Conservation (phyloP, 2,797 vertebrate genomes). For the Neosalanx taihuensis region DNA sequence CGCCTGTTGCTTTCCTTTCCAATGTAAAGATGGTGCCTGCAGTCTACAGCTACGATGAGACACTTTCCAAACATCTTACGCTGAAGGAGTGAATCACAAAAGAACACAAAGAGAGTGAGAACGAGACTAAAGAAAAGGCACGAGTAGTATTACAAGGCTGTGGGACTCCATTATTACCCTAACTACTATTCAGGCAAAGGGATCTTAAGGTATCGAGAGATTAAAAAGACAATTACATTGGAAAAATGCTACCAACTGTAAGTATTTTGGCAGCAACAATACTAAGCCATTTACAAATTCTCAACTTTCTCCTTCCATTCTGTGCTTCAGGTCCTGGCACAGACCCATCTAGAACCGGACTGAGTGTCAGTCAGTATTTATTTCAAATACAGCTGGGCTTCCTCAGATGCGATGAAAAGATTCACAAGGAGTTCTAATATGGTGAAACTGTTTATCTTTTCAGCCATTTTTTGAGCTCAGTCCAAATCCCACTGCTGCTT, state of each 20-base stretch:
- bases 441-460: too few relatives aligned
- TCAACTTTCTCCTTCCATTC: neutral
- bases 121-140: constrained; percentile 14
- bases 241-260: constrained; percentile 18
- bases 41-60: too few relatives aligned
- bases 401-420: too few relatives aligned
- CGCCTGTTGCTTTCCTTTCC: too few relatives aligned
- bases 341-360: constrained; percentile 71
- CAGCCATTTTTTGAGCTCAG: too few relatives aligned
- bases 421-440: too few relatives aligned
- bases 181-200: constrained; percentile 29
- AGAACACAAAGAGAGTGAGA: too few relatives aligned
- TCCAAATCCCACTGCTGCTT: too few relatives aligned
- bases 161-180: constrained; percentile 26
- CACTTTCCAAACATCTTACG: too few relatives aligned
- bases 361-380: constrained; percentile 69
- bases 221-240: constrained; percentile 27
- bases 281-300: neutral
- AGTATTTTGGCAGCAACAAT: constrained; percentile 12
- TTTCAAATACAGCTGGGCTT: too few relatives aligned
- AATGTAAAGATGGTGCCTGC: too few relatives aligned
- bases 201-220: constrained; percentile 23
- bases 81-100: too few relatives aligned
- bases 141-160: constrained; percentile 7
- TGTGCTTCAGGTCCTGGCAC: constrained; percentile 67